Base-by-base conservation (phyloP, 2,797 vertebrate genomes). In the Vespertilio murinus region DNA sequence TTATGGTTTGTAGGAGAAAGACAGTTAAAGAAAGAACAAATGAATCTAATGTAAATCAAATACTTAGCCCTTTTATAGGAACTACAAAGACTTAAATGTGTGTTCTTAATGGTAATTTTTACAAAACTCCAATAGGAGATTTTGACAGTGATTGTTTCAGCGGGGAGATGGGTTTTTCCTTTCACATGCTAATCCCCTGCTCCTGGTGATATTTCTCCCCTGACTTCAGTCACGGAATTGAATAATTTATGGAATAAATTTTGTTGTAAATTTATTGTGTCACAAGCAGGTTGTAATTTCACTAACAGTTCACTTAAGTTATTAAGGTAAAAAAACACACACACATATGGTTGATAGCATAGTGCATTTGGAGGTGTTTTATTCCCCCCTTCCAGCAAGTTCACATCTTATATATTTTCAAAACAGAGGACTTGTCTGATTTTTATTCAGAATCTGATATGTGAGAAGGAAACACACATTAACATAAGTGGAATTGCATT, bases 281-380 rank as follows among this genome's bases (percentile, higher is more conserved):
- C 98, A 98, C 98, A 98, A 98, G 98, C 97, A 98, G 97, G 98
- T 98, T 98, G 98, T 98, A 98, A 98, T 98, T 98, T 98, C 98
- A 98, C 98, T 98, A 98, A 98, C 98, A 98, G 98, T 98, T 98
- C 98, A 98, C 98, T 98, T 98, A 98, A 98, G 98, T 98, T 98
- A 98, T 98, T 98, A 98, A 98, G 98, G 98, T 80, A 98, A 97
- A 98, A 98, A 20, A 49, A 98, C 14, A 17, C 98, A 98, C 25
- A 61, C 52, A 28, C 14, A 97, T 90, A 97, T 92, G 79, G 95
- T 89, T 98, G 98, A 98, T 98, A 97, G 96, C 97, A 97, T 97
- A 25, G 97, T 97, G 96, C 97, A 94, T 98, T 98, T 97, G 97
- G 96, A 98, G 94, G 61, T 12, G 59, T 61, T 61, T 85, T 82